Evolutionary conservation across 1,140 invertebrate genomes (phyloP), one percentile per base, ranked within the genome.

Genomic region (Zaprionus kolodkinae): DNA sequence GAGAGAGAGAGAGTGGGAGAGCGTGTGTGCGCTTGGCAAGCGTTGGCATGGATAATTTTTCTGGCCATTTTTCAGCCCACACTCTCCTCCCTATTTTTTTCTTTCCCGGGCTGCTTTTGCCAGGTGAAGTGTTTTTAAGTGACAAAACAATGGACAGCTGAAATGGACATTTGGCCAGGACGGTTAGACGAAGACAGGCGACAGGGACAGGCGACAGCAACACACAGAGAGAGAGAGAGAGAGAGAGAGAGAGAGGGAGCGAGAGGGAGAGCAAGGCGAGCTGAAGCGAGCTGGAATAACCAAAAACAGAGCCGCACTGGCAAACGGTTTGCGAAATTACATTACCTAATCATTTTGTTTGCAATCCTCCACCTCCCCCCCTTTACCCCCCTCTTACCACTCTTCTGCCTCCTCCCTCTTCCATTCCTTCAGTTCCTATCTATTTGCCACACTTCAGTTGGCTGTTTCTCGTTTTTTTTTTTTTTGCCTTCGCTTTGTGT

Each of bases 81-180:
- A 21, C 21, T 1, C 21, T 21, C 2, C 2, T 21, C 57, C 25
- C 48, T 64, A 70, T 35, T 38, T 61, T n/a, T n/a, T n/a, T n/a
- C n/a, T n/a, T n/a, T n/a, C n/a, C n/a, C n/a, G n/a, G 36, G 52
- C 43, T 35, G n/a, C 33, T 33, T 25, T 27, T 56, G 67, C 64
- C 56, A 72, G 64, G 38, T 72, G 66, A 72, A 66, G 27, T 54
- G 56, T 67, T 59, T 83, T 75, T 75, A 84, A 80, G 80, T 83
- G 78, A 84, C 84, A 88, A 75, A 72, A 67, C 73, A 88, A 88
- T 72, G 71, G 80, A 83, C 84, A 86, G 62, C 17, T 61, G 68
- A 50, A 85, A 54, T 66, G 69, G 56, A 56, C 78, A 75, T 66
- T 72, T 55, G 62, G 33, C 69, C 33, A 9, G 33, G 38, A 30